phyloP scores from a whole-genome alignment of 2,113 vertebrate species.

The Rhynchopsitta pachyrhyncha region DNA sequence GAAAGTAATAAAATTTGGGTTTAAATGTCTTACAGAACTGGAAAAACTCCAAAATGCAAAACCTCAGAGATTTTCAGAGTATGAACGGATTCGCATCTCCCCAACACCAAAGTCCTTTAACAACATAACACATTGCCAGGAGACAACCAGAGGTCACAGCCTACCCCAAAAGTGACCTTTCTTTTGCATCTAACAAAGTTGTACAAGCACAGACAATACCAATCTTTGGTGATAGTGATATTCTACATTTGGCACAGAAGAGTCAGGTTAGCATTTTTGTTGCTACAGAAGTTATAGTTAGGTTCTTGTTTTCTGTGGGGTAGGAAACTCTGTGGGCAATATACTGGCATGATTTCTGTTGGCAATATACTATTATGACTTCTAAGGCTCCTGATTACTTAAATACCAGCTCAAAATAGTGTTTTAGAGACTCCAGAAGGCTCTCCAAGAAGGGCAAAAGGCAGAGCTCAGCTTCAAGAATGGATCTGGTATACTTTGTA shows the following conservation, averaged over 20 bases:
- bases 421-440: background rate
- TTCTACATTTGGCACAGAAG: background rate
- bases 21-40: background rate
- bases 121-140: background rate
- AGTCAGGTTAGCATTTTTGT: background rate
- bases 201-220: background rate
- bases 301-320: background rate
- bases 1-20: background rate
- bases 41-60: slow-evolving; percentile 6
- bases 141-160: background rate
- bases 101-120: background rate
- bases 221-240: background rate
- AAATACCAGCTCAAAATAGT: background rate
- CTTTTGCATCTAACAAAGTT: background rate
- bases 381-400: background rate
- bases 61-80: background rate
- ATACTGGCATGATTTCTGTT: fast-evolving
- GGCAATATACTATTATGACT: fast-evolving
- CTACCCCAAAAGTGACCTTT: background rate
- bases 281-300: background rate
- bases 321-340: background rate
- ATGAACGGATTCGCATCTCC: background rate
- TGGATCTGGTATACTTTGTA: background rate
- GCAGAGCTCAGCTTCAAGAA: background rate
- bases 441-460: background rate